These are phyloP conservation scores for Penaeus japonicus DNA, from an alignment of 1,140 invertebrate genomes.

Conservation along the genomic window DNA sequence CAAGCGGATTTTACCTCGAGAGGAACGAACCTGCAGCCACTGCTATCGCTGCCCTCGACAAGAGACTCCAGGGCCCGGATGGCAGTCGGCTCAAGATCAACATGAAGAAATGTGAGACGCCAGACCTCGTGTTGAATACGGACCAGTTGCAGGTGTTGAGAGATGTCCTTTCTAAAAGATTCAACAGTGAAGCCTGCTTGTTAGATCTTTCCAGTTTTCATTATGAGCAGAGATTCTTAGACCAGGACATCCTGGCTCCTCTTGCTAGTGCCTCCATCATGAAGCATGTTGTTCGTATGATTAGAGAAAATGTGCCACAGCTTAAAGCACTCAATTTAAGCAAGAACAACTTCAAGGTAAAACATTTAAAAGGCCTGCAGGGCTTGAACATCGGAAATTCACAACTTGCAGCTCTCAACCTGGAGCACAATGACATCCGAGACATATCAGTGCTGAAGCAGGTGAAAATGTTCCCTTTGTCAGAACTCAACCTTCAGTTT, in stretches of 20 bases:
- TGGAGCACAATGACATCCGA: constrained; percentile 35
- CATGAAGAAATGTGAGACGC: background rate
- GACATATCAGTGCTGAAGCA: constrained; percentile 13
- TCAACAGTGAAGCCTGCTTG: background rate
- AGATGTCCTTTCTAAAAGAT: constrained; percentile 14
- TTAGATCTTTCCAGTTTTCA: constrained; percentile 41
- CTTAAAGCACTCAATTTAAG: constrained; percentile 38
- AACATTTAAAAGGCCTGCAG: constrained; percentile 6
- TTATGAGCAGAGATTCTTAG: constrained; percentile 23
- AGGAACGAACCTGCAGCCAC: constrained; percentile 35
- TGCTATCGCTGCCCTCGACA: constrained; percentile 27
- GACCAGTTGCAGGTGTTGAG: constrained; percentile 37
- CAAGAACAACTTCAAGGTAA: constrained; percentile 24
- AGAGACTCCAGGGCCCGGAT: constrained; percentile 39
- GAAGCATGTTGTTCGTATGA: constrained; percentile 38
- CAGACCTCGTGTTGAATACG: constrained; percentile 31
- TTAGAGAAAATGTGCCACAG: constrained; percentile 43
- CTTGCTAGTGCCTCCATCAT: constrained; percentile 3
- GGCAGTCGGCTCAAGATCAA: constrained; percentile 32
- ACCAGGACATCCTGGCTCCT: constrained; percentile 42
- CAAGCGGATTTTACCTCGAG: constrained; percentile 37
- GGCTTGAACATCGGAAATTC: constrained; percentile 4
- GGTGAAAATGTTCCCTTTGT: constrained; percentile 41
- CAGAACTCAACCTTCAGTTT: constrained; percentile 38
- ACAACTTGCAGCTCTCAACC: constrained; percentile 35